Percentiles rank a stretch among this genome's conserved stretches.
Evolutionary conservation across 23 tunicate species (phyloP).

Genomic region (Oikopleura albicans): DNA sequence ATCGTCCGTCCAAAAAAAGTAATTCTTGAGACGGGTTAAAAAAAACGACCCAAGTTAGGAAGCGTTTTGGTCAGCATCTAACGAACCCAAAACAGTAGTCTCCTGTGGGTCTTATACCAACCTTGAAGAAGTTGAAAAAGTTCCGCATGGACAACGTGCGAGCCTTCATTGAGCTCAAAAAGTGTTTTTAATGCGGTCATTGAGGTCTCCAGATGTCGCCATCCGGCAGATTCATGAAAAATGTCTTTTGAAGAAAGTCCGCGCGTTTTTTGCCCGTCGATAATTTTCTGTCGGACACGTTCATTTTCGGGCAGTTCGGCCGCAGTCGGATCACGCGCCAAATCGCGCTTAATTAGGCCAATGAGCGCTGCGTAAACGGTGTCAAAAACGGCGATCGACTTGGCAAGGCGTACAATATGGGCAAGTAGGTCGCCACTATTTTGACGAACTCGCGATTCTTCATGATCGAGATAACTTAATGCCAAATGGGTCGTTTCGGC

Average conservation of each 20-base stretch:
- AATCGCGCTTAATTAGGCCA: neutral
- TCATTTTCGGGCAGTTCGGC: conserved; percentile 12
- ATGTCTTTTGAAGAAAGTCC: conserved; percentile 26
- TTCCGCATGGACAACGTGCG: conserved; percentile 5
- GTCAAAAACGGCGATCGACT: neutral
- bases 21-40: no score
- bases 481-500: neutral
- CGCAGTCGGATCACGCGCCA: neutral
- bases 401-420: neutral
- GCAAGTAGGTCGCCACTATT: neutral
- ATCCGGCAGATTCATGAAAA: conserved; percentile 76
- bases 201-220: conserved; percentile 84
- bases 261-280: neutral
- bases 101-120: no score
- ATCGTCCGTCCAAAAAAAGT: no score
- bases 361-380: neutral
- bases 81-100: no score
- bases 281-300: neutral
- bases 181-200: conserved; percentile 59
- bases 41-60: no score
- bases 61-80: no score
- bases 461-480: neutral
- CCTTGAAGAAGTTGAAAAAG: conserved; percentile 41
- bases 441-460: neutral
- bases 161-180: conserved; percentile 28